phyloP scores from a whole-genome alignment of 1,140 invertebrate species.

The Eubasilissa regina region DNA sequence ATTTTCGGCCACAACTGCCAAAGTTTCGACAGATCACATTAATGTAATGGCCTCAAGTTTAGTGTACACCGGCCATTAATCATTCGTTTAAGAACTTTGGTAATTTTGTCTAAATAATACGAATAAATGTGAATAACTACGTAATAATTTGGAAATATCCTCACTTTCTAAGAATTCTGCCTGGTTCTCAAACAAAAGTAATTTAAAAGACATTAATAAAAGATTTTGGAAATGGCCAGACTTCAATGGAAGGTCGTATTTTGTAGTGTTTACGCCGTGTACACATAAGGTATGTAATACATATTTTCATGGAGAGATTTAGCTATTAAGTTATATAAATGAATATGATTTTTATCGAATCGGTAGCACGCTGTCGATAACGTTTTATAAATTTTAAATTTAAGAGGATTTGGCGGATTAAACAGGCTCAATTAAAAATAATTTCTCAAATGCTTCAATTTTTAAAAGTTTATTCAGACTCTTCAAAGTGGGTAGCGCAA shows the following conservation, averaged over 20 bases:
- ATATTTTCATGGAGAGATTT: background rate
- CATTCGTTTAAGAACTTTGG: constrained; percentile 42
- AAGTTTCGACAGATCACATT: constrained; percentile 56
- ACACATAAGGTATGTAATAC: background rate
- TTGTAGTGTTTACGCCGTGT: background rate
- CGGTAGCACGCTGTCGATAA: too few relatives aligned
- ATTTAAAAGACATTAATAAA: constrained; percentile 13
- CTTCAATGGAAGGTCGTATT: background rate
- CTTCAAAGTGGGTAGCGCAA: too few relatives aligned
- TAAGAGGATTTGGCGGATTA: too few relatives aligned
- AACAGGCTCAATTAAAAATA: too few relatives aligned
- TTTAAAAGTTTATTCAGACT: too few relatives aligned
- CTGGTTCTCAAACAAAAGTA: constrained; percentile 24
- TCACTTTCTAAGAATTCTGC: background rate
- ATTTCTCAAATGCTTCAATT: too few relatives aligned
- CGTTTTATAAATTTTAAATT: too few relatives aligned
- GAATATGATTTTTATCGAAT: too few relatives aligned
- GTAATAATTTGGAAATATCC: constrained; percentile 20
- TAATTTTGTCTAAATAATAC: constrained; percentile 16
- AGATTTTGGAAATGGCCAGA: constrained; percentile 6
- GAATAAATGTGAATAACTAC: constrained; percentile 4
- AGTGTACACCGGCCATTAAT: constrained; percentile 48
- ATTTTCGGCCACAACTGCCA: constrained; percentile 46
- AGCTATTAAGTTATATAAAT: too few relatives aligned
- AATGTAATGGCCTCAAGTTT: constrained; percentile 49